Evolutionary conservation across 2,888 invertebrate genomes (phyloP), one percentile per base, ranked within the genome.

Genomic region (Salpingus planirostris): DNA sequence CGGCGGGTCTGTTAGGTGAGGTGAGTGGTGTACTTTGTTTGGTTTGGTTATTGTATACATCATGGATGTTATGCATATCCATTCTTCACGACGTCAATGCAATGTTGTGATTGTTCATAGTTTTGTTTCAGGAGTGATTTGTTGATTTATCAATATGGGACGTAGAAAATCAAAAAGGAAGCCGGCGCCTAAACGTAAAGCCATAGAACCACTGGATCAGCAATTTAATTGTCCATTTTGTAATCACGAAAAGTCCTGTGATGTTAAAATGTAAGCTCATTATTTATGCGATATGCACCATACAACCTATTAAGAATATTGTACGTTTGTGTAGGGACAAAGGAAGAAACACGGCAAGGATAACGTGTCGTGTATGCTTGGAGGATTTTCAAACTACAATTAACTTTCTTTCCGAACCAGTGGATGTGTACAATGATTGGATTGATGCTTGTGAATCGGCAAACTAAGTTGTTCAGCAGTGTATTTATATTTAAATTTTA

Each of bases 361-460:
- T 98, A 68, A 84, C 85, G 28, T 98, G 97, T 66, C 72, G 90
- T 47, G 93, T 98, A 2, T 98, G 97, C 59, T 65, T 90, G 57
- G 97, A 98, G 69, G 93, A 92, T 58, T 97, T 90, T 66, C 96
- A 97, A 63, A 92, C 96, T 1, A 81, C 83, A 15, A 93, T 97
- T 45, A 96, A 95, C 67, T 88, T 91, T 57, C 70, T 98, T 37
- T 95, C 96, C 5, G 97, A 98, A 64, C 86, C 97, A 3, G 82
- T 98, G 47, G 98, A 98, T 71, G 97, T 98, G 10, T 98, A 97
- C 63, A 95, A 96, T 66, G 96, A 97, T 63, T 98, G 97, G 97
- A 95, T 98, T 38, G 97, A 98, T 71, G 97, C 96, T 1, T 98
- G 97, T 68, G 97, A 98, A 73, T 78, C 73, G 52, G 96, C 95